Evolutionary conservation across 1,140 invertebrate genomes (phyloP).

Genomic region (Eciton burchellii): DNA sequence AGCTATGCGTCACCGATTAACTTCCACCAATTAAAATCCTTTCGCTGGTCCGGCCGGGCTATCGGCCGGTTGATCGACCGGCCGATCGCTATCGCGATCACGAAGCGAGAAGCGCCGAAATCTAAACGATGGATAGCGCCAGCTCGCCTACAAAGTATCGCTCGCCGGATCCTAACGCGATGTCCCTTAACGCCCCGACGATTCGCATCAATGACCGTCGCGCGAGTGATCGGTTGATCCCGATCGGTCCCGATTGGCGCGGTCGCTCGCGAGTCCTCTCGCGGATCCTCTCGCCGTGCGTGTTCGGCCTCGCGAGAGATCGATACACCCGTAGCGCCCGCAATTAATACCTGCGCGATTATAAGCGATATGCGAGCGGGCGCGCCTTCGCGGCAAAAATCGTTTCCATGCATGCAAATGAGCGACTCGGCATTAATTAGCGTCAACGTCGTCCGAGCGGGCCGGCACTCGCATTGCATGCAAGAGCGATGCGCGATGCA

Average conservation of each 20-base stretch:
- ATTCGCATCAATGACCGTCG: constrained; percentile 47
- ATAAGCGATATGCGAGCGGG: constrained; percentile 8
- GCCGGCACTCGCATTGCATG: constrained; percentile 20
- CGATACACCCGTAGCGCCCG: constrained; percentile 71
- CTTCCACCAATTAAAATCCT: constrained; percentile 43
- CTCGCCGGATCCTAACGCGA: constrained; percentile 61
- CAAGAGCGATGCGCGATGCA: constrained; percentile 25
- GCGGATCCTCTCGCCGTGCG: background rate
- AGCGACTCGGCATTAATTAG: constrained; percentile 72
- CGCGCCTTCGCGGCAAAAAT: constrained; percentile 59
- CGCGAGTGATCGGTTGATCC: constrained; percentile 62
- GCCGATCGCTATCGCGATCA: background rate
- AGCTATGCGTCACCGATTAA: constrained; percentile 41
- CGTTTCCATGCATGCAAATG: constrained; percentile 72
- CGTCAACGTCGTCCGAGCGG: constrained; percentile 66
- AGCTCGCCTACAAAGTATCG: constrained; percentile 56
- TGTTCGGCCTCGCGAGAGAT: constrained; percentile 46
- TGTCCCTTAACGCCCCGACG: constrained; percentile 68
- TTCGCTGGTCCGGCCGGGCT: constrained; percentile 3
- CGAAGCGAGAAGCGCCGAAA: constrained; percentile 38
- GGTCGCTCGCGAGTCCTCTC: constrained; percentile 21
- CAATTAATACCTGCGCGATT: constrained; percentile 62
- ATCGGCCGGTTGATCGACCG: background rate
- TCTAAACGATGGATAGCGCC: constrained; percentile 10
- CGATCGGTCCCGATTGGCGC: constrained; percentile 53